Conservation (phyloP, 2,888 invertebrate species). For the Noctua janthe region DNA sequence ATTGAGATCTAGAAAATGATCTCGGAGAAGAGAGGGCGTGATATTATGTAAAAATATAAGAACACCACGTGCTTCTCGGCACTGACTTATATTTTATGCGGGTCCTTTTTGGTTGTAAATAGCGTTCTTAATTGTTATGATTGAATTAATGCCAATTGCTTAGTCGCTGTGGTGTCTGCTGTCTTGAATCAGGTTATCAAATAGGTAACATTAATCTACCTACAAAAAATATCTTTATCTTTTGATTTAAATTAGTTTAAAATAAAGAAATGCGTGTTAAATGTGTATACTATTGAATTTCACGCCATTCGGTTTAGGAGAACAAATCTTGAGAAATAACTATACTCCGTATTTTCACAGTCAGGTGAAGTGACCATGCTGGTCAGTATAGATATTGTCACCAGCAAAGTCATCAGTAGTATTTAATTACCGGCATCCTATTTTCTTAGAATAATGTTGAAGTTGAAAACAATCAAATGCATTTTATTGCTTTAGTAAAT, state of each 20-base stretch:
- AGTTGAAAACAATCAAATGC: too few species aligned
- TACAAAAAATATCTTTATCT: not conserved
- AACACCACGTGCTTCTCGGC: not conserved
- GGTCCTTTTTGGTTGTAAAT: not conserved
- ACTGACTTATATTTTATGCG: not conserved
- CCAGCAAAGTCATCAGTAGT: too few species aligned
- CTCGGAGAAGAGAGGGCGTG: not conserved
- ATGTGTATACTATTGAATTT: constrained; percentile 25
- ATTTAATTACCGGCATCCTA: too few species aligned
- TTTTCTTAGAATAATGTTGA: too few species aligned
- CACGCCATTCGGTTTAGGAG: constrained; percentile 18
- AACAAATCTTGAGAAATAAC: constrained; percentile 10
- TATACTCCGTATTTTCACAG: not conserved
- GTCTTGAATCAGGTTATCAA: not conserved
- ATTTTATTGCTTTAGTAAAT: too few species aligned
- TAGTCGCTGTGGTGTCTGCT: not conserved
- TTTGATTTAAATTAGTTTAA: not conserved
- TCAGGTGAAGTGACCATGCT: not conserved
- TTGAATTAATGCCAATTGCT: not conserved
- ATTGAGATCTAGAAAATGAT: not conserved
- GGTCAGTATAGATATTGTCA: too few species aligned
- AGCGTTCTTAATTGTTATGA: not conserved
- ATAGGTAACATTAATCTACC: not conserved
- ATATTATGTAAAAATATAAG: not conserved
- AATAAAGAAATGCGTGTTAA: not conserved